Evolutionary conservation across 1,140 invertebrate species (phyloP), one percentile per base, ranked within the genome.

Genomic region (Drosophila insularis): DNA sequence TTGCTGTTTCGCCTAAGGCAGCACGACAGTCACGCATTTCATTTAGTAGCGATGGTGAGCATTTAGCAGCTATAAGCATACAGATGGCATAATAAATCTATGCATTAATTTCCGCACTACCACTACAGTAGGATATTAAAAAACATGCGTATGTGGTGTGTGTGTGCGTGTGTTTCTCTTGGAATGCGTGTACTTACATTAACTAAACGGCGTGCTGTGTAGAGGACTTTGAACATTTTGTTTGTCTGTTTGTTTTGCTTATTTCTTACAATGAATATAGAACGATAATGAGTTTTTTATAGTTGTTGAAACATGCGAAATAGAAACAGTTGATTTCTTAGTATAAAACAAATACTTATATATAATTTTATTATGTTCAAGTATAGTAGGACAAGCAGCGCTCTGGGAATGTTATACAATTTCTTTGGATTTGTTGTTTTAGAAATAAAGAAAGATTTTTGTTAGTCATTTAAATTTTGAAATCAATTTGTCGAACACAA

Each of bases 21-120:
- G 95, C 95, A 80, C 95, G 94, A 79, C 94, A 93, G 80, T 96
- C 95, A 78, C 94, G 94, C 71, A 97, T 95, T 92, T 97, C 96
- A 93, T 95, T 94, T 60, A 97, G 95, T 92, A 98, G 96, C 72
- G 95, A 95, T 76, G 97, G 97, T 74, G 95, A 93, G 78, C 95
- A 93, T 93, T 97, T 95, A 85, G 95, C 94, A 87, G 95, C 96
- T 97, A 92, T 64, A 94, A 94, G 80, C 77, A 78, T 71, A 90
- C 50, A 89, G 39, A 91, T 75, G 61, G 68, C 74, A 89, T 69
- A 71, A 79, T 67, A 71, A 56, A 21, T 50, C 82, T 87, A 75
- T 63, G 40, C 54, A 80, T 84, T 89, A 78, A 74, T 19, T 66
- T 62, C 40, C 54, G 6, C 27, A 27, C 27, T 27, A 5, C 4